Base-by-base conservation (phyloP, 2,888 invertebrate genomes). In the Melitaea athalia region DNA sequence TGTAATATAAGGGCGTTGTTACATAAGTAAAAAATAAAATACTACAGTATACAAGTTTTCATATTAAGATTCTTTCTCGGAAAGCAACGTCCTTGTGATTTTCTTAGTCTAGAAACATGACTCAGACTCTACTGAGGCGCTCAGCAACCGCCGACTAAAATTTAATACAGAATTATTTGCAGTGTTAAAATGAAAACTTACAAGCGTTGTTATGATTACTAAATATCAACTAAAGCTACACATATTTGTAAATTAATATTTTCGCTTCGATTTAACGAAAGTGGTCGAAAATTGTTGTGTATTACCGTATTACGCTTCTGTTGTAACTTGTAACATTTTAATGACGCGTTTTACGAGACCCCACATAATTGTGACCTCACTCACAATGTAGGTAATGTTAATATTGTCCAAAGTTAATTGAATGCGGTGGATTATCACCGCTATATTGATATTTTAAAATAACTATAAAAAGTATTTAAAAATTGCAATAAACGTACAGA, bases 51-150 rank as follows among this genome's bases (percentile, higher is more conserved):
- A 67, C 64, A 59, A 65, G 63, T 72, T 74, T 74, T 71, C 75
- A 74, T 83, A n/a, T n/a, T n/a, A 81, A 83, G 82, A 79, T 82
- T 81, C 78, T 82, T 83, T 84, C 83, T 85, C 75, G 79, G 82
- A 83, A 86, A 85, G 81, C 81, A 81, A 80, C 87, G 88, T 84
- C 89, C 89, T 89, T 88, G 89, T 76, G 78, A 79, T 83, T 85
- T 85, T 86, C 83, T 84, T 78, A 80, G 85, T 83, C 78, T 84
- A 79, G 86, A 76, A 85, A 84, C 86, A 81, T 88, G 87, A 88
- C 77, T 89, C 89, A 88, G 79, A 77, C 73, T 73, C 81, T 78
- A 80, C 79, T 76, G 76, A 79, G 80, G 77, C 82, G 84, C 84
- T 82, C 81, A 80, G 86, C 83, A 86, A 83, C 86, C 75, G 85